Conservation (phyloP, 1,140 invertebrate species). For the Platorchestia sp. region DNA sequence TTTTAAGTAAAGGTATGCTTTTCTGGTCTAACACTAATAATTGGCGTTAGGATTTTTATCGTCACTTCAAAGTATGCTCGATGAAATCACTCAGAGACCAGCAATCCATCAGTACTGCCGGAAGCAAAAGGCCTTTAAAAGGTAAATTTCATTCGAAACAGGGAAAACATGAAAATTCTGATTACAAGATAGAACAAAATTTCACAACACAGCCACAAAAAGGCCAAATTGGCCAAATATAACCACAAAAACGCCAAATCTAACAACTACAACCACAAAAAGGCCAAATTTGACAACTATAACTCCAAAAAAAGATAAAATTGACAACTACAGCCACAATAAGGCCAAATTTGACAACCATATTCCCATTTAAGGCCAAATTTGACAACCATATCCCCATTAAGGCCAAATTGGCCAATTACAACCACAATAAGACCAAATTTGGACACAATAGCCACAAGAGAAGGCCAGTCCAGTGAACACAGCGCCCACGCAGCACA, state of each 20-base stretch:
- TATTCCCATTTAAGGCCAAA: neutral
- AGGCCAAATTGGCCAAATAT: neutral
- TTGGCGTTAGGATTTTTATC: neutral
- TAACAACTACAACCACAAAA: neutral
- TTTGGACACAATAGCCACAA: neutral
- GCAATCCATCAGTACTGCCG: neutral
- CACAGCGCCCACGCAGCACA: neutral
- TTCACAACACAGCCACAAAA: neutral
- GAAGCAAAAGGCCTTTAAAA: neutral
- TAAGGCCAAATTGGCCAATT: neutral
- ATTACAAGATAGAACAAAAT: neutral
- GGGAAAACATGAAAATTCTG: no score
- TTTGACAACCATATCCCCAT: neutral
- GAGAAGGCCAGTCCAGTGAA: neutral
- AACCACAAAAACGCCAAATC: neutral
- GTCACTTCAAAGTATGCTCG: neutral
- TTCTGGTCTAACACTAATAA: no score
- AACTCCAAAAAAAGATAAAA: conserved; percentile 21
- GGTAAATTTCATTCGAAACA: no score
- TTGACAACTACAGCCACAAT: neutral
- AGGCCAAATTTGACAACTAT: neutral
- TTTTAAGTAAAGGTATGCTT: no score
- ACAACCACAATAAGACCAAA: neutral
- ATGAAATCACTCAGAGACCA: neutral
- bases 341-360: neutral